Evolutionary conservation across 2,113 vertebrate species (phyloP), one percentile per base, ranked within the genome.

Genomic region (Eira barbara): DNA sequence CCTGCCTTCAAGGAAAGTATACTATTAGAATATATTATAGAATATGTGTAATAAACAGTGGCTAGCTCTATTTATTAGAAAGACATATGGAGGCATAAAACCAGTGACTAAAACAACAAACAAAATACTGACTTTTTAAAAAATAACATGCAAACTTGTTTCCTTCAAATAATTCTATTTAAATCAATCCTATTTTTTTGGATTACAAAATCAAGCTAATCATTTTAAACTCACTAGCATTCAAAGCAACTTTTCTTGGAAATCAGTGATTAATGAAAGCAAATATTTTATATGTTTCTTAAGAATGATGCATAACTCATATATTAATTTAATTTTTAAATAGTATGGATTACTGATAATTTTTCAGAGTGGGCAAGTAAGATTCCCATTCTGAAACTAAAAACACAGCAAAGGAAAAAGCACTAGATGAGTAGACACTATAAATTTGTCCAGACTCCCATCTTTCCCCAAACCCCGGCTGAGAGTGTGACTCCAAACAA

Each of bases 141-240:
- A 45, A 49, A 87, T 65, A 69, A 84, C 39, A 36, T 86, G 7
- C n/a, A 23, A 45, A 88, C 25, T 59, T 83, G 2, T 36, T 52
- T 95, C 89, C 23, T 86, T 73, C 20, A 42, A 81, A 27, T 89
- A 83, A 83, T 65, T 79, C 34, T 45, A 76, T 36, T 92, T 63
- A 92, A 85, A 92, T 42, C 55, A 74, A 49, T 36, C 23, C n/a
- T 91, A 45, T 57, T 69, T 92, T 96, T 63, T 52, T 73, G 18
- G 11, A 36, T 74, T 39, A 74, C 65, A 79, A 89, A 93, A 88
- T 76, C 36, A 95, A 83, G 25, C 4, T 55, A 92, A 82, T 83
- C 29, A 88, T 76, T 97, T 84, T n/a, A 93, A 91, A 69, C 8
- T 96, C 45, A 45, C 18, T 96, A 67, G 78, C 20, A 80, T 76